Evolutionary conservation across 2,888 invertebrate genomes (phyloP).

Genomic region (Cyrtodaria siliqua): DNA sequence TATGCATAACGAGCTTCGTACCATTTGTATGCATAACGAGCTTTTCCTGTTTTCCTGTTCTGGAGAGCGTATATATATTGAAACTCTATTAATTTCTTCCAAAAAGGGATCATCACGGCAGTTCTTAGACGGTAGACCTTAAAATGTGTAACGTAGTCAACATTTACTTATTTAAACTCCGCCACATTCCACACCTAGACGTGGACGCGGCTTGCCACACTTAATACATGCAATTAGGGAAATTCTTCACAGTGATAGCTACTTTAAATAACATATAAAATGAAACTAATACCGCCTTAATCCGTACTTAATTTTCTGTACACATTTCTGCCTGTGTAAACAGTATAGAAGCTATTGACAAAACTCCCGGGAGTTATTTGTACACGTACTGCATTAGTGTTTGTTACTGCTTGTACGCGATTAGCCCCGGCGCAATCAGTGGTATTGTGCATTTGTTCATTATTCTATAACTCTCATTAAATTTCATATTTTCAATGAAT

Average conservation of each 20-base stretch:
- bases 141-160: too few species aligned
- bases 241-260: slow-evolving; percentile 36
- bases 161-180: too few species aligned
- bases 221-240: slow-evolving; percentile 29
- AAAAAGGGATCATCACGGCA: too few species aligned
- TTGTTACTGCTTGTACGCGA: slow-evolving; percentile 25
- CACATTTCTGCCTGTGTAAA: slow-evolving; percentile 35
- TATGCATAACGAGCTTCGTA: too few species aligned
- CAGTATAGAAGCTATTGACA: slow-evolving; percentile 30
- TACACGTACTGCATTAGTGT: slow-evolving; percentile 21
- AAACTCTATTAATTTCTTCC: too few species aligned
- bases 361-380: slow-evolving; percentile 36
- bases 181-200: too few species aligned
- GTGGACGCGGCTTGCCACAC: background rate
- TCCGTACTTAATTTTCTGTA: slow-evolving; percentile 37
- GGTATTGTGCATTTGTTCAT: slow-evolving; percentile 33
- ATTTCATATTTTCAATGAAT: slow-evolving; percentile 54
- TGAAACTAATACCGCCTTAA: slow-evolving; percentile 19
- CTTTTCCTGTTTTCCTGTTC: too few species aligned
- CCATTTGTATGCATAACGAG: too few species aligned
- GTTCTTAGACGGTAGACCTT: too few species aligned
- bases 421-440: slow-evolving; percentile 33
- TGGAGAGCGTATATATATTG: too few species aligned
- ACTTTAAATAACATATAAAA: slow-evolving; percentile 34
- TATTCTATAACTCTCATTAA: slow-evolving; percentile 55